Evolutionary conservation across 2,113 vertebrate genomes (phyloP).

Genomic region (Cyphomyrus plagiostoma): DNA sequence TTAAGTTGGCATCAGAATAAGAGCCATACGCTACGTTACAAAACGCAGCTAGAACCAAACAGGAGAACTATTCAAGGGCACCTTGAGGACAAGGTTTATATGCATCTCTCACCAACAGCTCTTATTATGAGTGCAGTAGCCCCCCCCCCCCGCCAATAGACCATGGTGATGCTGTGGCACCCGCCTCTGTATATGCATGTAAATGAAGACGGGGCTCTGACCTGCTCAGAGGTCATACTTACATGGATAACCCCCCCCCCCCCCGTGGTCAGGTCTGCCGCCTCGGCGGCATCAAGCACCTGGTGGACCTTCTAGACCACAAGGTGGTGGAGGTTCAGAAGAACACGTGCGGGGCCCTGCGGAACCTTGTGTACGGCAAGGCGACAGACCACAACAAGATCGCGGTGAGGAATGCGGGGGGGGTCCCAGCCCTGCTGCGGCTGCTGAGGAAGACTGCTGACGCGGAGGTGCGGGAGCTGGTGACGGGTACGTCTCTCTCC

Average conservation of each 20-base stretch:
- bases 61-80: background rate
- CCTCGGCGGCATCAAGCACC: constrained; percentile 89
- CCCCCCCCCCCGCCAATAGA: too few relatives aligned
- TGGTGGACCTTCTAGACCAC: constrained; percentile 92
- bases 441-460: constrained; percentile 87
- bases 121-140: too few relatives aligned
- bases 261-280: constrained; percentile 72
- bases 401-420: constrained; percentile 91
- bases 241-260: too few relatives aligned
- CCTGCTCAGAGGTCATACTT: background rate
- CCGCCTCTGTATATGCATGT: background rate
- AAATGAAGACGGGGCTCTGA: background rate
- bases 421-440: constrained; percentile 84
- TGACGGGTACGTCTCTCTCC: constrained; percentile 72
- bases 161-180: background rate
- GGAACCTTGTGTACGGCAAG: constrained; percentile 92
- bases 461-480: constrained; percentile 87
- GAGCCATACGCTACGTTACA: background rate
- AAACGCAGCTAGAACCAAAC: background rate
- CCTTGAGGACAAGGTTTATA: background rate
- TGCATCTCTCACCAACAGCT: background rate
- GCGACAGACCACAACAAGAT: constrained; percentile 97
- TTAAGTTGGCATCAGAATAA: background rate
- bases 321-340: constrained; percentile 89
- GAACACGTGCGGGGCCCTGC: constrained; percentile 86